Evolutionary conservation across 2,797 vertebrate species (phyloP), one percentile per base, ranked within the genome.

Genomic region (Spizella passerina): DNA sequence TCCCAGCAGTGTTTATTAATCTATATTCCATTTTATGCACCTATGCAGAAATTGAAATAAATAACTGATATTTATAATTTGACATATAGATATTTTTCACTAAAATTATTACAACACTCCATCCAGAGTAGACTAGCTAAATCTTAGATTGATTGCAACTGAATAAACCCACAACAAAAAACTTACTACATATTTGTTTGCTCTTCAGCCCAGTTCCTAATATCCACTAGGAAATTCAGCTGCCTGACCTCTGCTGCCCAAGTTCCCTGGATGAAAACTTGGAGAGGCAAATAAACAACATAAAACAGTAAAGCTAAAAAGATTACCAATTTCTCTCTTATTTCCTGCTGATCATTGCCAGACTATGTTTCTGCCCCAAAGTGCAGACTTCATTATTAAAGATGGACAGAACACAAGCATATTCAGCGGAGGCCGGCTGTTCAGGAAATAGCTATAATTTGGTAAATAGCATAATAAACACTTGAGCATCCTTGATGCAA

Each of bases 371-470:
- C 95, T 97, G 92, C 63, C 84, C 89, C 89, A 86, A 97, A 97
- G 83, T 96, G 78, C 94, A 97, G 93, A 60, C 93, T 95, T 94
- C 77, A 56, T 97, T 97, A 97, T 96, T 96, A 96, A 96, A 92
- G 95, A 97, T 94, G 97, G 97, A 95, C 95, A 92, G 88, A 96
- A 96, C 81, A 83, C 64, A 95, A 94, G 86, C 64, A 94, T 71
- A 73, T 90, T 87, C 90, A 93, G 87, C 21, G 10, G 95, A 97
- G 96, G 95, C 94, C 59, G 95, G 91, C 96, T 97, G 96, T 95
- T 97, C 92, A 95, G 97, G 96, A 98, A 98, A 98, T 97, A 98
- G 97, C 95, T 97, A 92, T 98, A 97, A 97, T 98, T 98, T 98
- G 95, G 97, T 90, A 98, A 97, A 97, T 89, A 96, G 92, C 82